phyloP scores from a whole-genome alignment of 1,140 invertebrate genomes.

The Lepidurus arcticus region DNA sequence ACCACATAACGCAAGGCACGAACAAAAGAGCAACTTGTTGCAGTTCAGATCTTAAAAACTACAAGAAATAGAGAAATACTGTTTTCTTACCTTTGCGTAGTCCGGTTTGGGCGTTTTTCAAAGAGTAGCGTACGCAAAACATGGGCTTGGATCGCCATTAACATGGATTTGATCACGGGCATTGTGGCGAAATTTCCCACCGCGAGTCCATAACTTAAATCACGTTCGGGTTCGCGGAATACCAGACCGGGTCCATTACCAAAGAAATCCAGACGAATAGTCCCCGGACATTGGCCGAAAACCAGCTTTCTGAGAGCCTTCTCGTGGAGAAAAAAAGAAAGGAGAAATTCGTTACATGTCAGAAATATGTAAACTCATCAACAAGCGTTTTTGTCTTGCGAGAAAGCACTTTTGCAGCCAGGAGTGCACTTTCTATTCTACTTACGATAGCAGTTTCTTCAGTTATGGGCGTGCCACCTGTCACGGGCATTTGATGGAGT shows the following conservation, averaged over 20 bases:
- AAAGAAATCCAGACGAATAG: constrained; percentile 57
- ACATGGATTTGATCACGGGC: constrained; percentile 46
- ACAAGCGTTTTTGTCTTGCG: background rate
- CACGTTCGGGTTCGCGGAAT: constrained; percentile 53
- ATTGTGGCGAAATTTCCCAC: constrained; percentile 56
- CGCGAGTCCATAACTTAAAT: constrained; percentile 54
- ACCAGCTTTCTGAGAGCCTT: constrained; percentile 53
- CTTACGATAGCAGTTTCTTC: constrained; percentile 59
- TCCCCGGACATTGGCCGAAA: constrained; percentile 55
- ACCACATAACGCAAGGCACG: too few relatives aligned
- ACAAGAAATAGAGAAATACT: background rate
- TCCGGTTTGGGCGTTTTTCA: constrained; percentile 45
- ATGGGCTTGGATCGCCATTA: constrained; percentile 60
- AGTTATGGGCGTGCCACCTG: constrained; percentile 59
- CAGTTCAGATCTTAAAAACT: too few relatives aligned
- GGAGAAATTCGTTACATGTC: background rate
- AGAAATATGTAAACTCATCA: background rate
- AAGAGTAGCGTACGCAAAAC: constrained; percentile 65
- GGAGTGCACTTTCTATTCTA: constrained; percentile 29
- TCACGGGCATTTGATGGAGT: constrained; percentile 39
- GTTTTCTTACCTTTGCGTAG: constrained; percentile 2
- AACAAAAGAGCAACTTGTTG: too few relatives aligned
- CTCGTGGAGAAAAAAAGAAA: constrained; percentile 29
- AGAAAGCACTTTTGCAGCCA: background rate
- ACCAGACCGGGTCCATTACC: constrained; percentile 51